These are phyloP conservation scores for Dipodomys stephensi DNA, from an alignment of 2,113 vertebrate genomes.

Conservation along the genomic window DNA sequence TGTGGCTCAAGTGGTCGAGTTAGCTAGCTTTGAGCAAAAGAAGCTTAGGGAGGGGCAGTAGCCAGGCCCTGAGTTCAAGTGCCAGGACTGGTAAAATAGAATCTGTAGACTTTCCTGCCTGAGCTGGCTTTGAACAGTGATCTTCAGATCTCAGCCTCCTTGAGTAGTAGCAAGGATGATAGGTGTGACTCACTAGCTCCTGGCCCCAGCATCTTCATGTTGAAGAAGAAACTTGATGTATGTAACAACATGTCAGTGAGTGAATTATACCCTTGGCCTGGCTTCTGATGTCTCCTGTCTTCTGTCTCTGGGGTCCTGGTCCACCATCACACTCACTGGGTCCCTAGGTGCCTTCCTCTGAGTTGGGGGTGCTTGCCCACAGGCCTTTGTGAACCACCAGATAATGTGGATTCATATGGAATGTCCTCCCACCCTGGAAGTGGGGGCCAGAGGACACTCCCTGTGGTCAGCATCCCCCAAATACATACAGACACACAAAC, in stretches of 20 bases:
- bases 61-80: too few relatives aligned
- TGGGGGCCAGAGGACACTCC: conserved; percentile 1
- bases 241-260: not conserved
- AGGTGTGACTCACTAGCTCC: too few relatives aligned
- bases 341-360: not conserved
- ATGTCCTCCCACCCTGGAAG: not conserved
- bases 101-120: too few relatives aligned
- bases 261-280: not conserved
- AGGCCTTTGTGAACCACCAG: not conserved
- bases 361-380: not conserved
- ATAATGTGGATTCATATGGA: not conserved
- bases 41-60: too few relatives aligned
- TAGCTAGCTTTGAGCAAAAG: too few relatives aligned
- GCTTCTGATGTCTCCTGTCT: not conserved
- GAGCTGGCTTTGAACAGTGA: too few relatives aligned
- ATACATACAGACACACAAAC: not conserved
- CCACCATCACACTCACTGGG: too few relatives aligned
- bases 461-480: not conserved
- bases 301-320: not conserved
- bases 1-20: too few relatives aligned
- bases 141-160: too few relatives aligned
- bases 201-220: too few relatives aligned
- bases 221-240: not conserved
- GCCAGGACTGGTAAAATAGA: too few relatives aligned
- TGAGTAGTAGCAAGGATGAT: too few relatives aligned